A percentile compares a stretch with the other conserved stretches of the same genome.
Evolutionary conservation across 1,140 invertebrate species (phyloP).

Genomic region (Luehdorfia chinensis): DNA sequence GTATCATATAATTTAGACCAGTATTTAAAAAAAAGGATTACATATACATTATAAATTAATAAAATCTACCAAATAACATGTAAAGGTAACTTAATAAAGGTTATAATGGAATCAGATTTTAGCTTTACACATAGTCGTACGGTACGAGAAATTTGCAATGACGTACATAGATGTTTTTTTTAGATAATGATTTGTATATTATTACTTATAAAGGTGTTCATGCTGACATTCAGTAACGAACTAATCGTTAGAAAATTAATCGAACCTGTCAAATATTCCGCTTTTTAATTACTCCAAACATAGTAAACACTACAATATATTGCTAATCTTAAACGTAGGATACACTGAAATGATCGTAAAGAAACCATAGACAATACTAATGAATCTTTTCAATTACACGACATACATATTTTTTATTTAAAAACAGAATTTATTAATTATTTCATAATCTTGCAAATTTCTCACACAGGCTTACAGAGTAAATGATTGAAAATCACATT

Average conservation of each 20-base stretch:
- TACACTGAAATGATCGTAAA: constrained; percentile 26
- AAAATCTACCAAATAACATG: background rate
- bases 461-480: background rate
- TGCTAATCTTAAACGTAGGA: constrained; percentile 40
- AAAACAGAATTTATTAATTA: background rate
- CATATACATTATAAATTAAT: background rate
- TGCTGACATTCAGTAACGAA: too few relatives aligned
- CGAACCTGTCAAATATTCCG: constrained; percentile 22
- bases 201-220: too few relatives aligned
- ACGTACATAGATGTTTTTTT: too few relatives aligned
- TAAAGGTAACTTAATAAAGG: constrained; percentile 11
- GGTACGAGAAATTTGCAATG: too few relatives aligned
- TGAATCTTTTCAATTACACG: constrained; percentile 21
- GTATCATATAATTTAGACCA: constrained; percentile 17
- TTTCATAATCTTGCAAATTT: background rate
- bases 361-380: constrained; percentile 38
- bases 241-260: too few relatives aligned
- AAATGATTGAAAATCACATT: background rate
- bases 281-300: constrained; percentile 19
- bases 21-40: constrained; percentile 7
- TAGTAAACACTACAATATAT: constrained; percentile 42
- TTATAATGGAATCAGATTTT: too few relatives aligned
- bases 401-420: constrained; percentile 9
- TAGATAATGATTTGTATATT: too few relatives aligned
- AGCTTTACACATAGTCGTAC: too few relatives aligned